Conservation (phyloP, 2,113 vertebrate genomes). For the Acrocephalus arundinaceus region DNA sequence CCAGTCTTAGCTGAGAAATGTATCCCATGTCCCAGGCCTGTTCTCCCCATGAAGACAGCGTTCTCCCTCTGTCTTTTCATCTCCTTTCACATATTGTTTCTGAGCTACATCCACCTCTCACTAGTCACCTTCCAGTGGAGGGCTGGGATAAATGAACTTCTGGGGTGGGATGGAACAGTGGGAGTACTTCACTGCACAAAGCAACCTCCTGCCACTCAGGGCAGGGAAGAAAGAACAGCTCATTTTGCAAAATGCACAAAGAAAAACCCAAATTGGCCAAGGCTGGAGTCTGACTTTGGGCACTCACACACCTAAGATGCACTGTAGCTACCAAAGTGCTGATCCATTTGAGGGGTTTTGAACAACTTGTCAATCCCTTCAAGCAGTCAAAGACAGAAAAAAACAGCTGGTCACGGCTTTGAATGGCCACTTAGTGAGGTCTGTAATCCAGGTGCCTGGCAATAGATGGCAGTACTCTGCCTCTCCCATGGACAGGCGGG, state of each 20-base stretch:
- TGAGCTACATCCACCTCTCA: neutral
- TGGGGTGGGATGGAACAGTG: neutral
- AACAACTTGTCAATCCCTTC: neutral
- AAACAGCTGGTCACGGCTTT: rapidly evolving
- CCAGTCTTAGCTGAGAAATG: neutral
- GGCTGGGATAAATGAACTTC: neutral
- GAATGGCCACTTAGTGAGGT: neutral
- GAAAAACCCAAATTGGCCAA: neutral
- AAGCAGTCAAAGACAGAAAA: neutral
- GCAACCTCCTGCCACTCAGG: neutral
- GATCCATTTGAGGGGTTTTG: neutral
- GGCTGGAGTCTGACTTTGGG: neutral
- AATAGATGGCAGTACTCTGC: slow-evolving; percentile 69
- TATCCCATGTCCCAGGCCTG: neutral
- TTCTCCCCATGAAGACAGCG: neutral
- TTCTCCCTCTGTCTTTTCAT: neutral
- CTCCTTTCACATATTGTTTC: neutral
- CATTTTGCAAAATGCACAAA: neutral
- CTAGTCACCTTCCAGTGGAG: neutral
- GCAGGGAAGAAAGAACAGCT: neutral
- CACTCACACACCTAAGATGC: neutral
- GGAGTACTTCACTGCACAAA: neutral
- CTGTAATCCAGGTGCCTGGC: slow-evolving; percentile 44
- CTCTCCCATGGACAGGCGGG: neutral
- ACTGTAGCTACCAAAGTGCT: neutral